phyloP scores from a whole-genome alignment of 2,888 invertebrate genomes.

The Caenorhabditis sp. region DNA sequence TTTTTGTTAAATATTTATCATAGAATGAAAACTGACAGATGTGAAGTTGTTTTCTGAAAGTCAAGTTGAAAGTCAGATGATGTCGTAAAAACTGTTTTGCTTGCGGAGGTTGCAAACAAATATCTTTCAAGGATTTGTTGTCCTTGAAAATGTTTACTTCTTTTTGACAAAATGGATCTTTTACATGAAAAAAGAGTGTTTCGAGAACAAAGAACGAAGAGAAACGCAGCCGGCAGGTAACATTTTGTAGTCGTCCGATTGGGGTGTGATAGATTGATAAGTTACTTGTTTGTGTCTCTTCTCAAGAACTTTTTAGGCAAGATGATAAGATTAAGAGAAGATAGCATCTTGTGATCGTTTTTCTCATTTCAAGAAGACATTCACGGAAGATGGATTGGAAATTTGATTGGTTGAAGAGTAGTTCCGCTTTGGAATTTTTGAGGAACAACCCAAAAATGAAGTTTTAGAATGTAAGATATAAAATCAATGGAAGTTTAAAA shows the following conservation, averaged over 20 bases:
- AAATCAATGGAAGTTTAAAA: no score
- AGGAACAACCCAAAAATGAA: neutral
- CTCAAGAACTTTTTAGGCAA: constrained; percentile 26
- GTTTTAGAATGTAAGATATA: no score
- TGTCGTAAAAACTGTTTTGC: constrained; percentile 18
- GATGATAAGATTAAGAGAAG: neutral
- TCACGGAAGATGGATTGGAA: constrained; percentile 33
- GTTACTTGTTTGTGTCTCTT: constrained; percentile 31
- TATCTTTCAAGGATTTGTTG: no score
- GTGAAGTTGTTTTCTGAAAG: no score
- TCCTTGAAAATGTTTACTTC: neutral
- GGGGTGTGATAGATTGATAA: constrained; percentile 35
- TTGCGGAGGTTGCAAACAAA: no score
- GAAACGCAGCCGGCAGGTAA: constrained; percentile 6
- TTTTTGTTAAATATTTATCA: no score
- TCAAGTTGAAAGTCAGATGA: no score
- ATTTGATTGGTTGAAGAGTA: constrained; percentile 18
- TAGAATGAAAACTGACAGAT: no score
- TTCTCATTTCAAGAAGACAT: constrained; percentile 10
- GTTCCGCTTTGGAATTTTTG: neutral
- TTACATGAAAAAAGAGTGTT: constrained; percentile 16
- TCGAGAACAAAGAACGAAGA: constrained; percentile 36
- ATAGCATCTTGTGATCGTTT: constrained; percentile 26
- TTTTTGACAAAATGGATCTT: neutral
- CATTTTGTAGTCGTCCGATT: constrained; percentile 47